Percentiles rank a stretch among this genome's conserved stretches.
These are phyloP conservation scores for Distichodus sexfasciatus DNA, from an alignment of 2,797 vertebrate genomes.

Conservation along the genomic window DNA sequence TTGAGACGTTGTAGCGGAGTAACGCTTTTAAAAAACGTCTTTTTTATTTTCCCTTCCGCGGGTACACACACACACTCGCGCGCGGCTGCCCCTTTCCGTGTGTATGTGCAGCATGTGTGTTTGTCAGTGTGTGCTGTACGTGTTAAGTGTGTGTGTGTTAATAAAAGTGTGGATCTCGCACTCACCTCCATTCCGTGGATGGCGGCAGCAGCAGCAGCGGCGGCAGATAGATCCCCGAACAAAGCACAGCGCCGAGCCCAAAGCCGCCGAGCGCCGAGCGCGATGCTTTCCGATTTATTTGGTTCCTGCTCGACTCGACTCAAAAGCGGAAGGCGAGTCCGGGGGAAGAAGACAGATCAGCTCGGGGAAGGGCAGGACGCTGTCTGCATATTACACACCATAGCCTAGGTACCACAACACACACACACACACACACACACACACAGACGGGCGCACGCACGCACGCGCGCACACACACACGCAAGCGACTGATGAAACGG, in stretches of 20 bases:
- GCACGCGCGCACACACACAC: not conserved
- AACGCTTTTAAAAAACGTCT: no score
- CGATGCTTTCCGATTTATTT: constrained; percentile 52
- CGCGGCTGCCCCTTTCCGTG: no score
- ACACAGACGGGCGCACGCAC: constrained; percentile 10
- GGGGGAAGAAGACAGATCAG: constrained; percentile 71
- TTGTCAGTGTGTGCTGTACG: no score
- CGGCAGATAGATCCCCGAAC: no score
- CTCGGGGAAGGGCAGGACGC: constrained; percentile 72
- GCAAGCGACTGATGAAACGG: constrained; percentile 39
- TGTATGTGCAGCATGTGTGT: no score
- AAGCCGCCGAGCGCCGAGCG: constrained; percentile 45
- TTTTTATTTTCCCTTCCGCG: no score
- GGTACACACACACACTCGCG: no score
- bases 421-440: constrained; percentile 34
- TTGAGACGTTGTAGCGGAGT: no score
- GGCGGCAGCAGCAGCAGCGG: not conserved
- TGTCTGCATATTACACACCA: constrained; percentile 66
- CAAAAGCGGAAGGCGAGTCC: constrained; percentile 74
- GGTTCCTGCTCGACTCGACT: constrained; percentile 61
- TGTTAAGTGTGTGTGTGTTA: no score
- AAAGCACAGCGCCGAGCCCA: constrained; percentile 42
- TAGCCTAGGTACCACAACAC: constrained; percentile 50
- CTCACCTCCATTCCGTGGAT: not conserved
- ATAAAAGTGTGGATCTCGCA: not conserved